Evolutionary conservation across 2,888 invertebrate species (phyloP).

Genomic region (Leptinotarsa rubiginosa): DNA sequence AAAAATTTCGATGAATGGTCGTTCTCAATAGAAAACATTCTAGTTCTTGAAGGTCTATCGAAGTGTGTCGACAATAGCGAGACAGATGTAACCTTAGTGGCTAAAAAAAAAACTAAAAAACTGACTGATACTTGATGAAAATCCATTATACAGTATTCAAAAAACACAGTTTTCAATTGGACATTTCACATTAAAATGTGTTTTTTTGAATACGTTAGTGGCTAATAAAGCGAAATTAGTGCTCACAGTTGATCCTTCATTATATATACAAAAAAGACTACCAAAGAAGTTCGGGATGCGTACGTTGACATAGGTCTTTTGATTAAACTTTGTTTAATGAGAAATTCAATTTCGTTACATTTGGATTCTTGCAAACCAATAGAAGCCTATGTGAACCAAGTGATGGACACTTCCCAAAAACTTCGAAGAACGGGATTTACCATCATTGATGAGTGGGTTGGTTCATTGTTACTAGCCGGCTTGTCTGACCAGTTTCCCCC

Average conservation of each 20-base stretch:
- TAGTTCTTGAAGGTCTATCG: constrained; percentile 42
- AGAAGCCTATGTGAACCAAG: constrained; percentile 47
- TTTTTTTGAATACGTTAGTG: too few relatives aligned
- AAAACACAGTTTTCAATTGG: too few relatives aligned
- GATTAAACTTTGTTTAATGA: constrained; percentile 42
- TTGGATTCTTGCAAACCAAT: constrained; percentile 48
- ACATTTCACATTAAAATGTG: too few relatives aligned
- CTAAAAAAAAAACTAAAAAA: too few relatives aligned
- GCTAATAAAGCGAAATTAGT: constrained; percentile 49
- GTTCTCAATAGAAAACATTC: constrained; percentile 43
- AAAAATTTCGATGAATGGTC: constrained; percentile 47
- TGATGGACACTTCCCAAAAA: constrained; percentile 45
- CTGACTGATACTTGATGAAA: too few relatives aligned
- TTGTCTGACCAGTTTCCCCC: constrained; percentile 40
- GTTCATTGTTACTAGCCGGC: not conserved
- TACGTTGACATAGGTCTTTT: constrained; percentile 39
- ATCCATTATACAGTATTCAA: too few relatives aligned
- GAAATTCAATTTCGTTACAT: constrained; percentile 44
- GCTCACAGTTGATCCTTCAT: constrained; percentile 49
- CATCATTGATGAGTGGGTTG: constrained; percentile 42
- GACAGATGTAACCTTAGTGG: constrained; percentile 25
- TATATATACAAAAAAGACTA: constrained; percentile 51
- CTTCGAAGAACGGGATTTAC: constrained; percentile 44
- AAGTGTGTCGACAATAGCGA: constrained; percentile 28
- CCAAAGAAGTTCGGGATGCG: constrained; percentile 42